Conservation (phyloP, 2,888 invertebrate genomes). For the Hydropsyche betteni region DNA sequence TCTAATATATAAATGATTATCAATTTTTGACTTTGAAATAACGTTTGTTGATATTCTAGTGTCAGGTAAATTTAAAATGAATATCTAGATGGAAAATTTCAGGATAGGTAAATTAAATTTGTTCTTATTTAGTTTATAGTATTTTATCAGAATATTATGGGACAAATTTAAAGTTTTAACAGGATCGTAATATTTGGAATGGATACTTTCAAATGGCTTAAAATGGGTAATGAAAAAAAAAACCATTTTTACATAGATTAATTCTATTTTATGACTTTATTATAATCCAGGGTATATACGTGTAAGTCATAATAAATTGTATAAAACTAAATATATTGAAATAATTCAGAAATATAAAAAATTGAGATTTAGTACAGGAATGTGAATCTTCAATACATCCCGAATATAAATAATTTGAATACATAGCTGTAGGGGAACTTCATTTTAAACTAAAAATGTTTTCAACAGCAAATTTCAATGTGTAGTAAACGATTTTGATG, state of each 20-base stretch:
- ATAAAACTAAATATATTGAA: constrained; percentile 28
- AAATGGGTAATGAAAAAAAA: not conserved
- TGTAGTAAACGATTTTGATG: constrained; percentile 6
- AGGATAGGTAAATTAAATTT: no score
- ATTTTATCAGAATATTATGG: no score
- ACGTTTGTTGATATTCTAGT: no score
- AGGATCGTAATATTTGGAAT: not conserved
- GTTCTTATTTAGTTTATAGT: no score
- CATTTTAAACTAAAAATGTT: not conserved
- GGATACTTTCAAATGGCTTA: not conserved
- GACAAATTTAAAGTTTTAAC: not conserved
- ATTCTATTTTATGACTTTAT: constrained; percentile 31
- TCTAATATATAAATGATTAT: no score
- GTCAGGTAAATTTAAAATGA: no score
- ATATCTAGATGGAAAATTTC: no score
- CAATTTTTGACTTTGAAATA: no score
- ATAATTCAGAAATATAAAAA: constrained; percentile 19
- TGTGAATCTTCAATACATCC: constrained; percentile 10
- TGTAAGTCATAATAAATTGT: constrained; percentile 25
- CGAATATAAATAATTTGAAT: not conserved
- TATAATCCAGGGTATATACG: constrained; percentile 31
- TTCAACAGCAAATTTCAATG: not conserved
- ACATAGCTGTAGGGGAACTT: not conserved
- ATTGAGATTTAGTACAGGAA: constrained; percentile 1
- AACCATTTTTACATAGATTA: constrained; percentile 2